Evolutionary conservation across 2,113 vertebrate species (phyloP).

Genomic region (Peromyscus maniculatus): DNA sequence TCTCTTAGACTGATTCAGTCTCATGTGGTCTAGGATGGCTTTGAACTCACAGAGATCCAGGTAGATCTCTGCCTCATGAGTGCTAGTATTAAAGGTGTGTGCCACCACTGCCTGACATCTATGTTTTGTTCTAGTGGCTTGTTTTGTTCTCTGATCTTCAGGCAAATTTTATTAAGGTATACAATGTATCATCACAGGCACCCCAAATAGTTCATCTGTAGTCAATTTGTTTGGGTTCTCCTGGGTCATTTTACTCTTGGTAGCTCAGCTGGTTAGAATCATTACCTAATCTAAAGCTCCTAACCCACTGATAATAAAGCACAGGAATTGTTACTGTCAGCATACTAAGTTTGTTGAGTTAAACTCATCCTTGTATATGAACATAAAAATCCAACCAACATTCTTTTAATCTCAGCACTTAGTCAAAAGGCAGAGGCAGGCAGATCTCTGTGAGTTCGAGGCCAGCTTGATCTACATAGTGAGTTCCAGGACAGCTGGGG

Average conservation of each 20-base stretch:
- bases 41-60: no score
- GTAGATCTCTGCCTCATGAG: no score
- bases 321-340: constrained; percentile 10
- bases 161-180: no score
- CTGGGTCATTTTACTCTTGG: neutral
- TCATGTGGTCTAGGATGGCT: no score
- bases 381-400: neutral
- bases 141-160: no score
- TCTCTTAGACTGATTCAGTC: no score
- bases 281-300: neutral
- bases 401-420: neutral
- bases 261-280: constrained; percentile 40
- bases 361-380: constrained; percentile 42
- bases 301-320: constrained; percentile 1
- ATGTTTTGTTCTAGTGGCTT: no score
- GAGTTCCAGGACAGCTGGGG: neutral
- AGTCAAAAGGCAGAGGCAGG: neutral
- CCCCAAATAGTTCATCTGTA: neutral
- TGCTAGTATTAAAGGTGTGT: no score
- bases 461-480: neutral
- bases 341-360: neutral
- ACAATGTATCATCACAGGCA: neutral
- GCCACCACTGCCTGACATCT: no score
- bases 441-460: neutral
- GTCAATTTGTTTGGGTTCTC: neutral